phyloP scores from a whole-genome alignment of 2,888 invertebrate genomes.

The Drosophila algonquin region DNA sequence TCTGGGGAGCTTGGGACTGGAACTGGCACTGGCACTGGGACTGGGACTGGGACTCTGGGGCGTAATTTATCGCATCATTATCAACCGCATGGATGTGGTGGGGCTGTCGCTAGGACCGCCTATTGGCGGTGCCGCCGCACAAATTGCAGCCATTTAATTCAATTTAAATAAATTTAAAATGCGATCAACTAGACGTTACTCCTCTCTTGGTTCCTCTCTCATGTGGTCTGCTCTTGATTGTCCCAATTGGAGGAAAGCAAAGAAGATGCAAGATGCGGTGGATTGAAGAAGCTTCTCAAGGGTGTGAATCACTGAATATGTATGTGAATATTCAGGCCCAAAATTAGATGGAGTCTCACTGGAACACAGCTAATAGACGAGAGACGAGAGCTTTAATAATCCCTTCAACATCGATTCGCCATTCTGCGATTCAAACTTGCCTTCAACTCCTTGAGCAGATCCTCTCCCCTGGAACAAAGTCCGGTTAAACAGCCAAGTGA shows the following conservation, averaged over 20 bases:
- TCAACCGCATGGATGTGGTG: constrained; percentile 49
- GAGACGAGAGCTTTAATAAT: neutral
- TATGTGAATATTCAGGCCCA: neutral
- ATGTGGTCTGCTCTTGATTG: constrained; percentile 19
- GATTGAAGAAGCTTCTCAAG: neutral
- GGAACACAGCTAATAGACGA: no score
- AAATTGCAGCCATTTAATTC: constrained; percentile 80
- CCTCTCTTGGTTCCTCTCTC: constrained; percentile 14
- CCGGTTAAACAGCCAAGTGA: constrained; percentile 62
- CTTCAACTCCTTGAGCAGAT: neutral
- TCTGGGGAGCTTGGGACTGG: neutral
- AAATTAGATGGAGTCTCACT: neutral
- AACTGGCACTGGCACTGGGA: neutral
- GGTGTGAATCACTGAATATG: constrained; percentile 16
- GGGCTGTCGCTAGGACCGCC: constrained; percentile 35
- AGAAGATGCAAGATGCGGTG: neutral
- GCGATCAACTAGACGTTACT: constrained; percentile 54
- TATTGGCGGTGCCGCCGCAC: constrained; percentile 55
- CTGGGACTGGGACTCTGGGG: constrained; percentile 21
- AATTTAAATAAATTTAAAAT: constrained; percentile 80
- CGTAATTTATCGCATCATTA: constrained; percentile 55
- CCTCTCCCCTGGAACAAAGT: constrained; percentile 20
- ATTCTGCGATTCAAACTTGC: neutral
- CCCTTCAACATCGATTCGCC: neutral
- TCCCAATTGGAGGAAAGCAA: constrained; percentile 16